These are phyloP conservation scores for Barnardius zonarius DNA, from an alignment of 2,113 vertebrate genomes.

Conservation along the genomic window DNA sequence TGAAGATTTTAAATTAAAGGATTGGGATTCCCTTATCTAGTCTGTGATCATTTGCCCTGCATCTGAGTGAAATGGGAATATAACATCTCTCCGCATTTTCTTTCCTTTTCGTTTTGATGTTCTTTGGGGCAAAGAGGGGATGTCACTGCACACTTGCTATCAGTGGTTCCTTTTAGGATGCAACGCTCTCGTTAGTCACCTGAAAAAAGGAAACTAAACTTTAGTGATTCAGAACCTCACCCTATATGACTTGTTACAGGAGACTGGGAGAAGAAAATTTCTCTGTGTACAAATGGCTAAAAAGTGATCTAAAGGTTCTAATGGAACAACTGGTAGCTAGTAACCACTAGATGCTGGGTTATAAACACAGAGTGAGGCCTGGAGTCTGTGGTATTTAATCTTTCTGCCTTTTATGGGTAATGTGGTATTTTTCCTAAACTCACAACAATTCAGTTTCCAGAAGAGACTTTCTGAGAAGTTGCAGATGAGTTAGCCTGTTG, in stretches of 20 bases:
- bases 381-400: not conserved
- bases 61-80: not conserved
- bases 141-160: rapidly evolving
- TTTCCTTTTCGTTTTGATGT: not conserved
- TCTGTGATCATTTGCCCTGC: not conserved
- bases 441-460: not conserved
- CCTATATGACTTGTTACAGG: not conserved
- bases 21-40: not conserved
- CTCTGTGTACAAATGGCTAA: not conserved
- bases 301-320: not conserved
- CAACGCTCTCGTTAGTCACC: not conserved
- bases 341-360: not conserved
- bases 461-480: not conserved
- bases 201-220: not conserved
- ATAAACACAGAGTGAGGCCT: not conserved
- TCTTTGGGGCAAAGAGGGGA: not conserved
- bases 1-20: not conserved
- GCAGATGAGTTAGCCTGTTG: not conserved
- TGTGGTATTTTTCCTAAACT: not conserved
- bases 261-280: not conserved
- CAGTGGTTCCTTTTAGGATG: not conserved
- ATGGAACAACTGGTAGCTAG: not conserved
- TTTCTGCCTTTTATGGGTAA: not conserved
- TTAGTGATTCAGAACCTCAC: not conserved
- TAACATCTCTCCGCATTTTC: not conserved